Conservation (phyloP, 2,797 vertebrate genomes). For the Scolopax rusticola region DNA sequence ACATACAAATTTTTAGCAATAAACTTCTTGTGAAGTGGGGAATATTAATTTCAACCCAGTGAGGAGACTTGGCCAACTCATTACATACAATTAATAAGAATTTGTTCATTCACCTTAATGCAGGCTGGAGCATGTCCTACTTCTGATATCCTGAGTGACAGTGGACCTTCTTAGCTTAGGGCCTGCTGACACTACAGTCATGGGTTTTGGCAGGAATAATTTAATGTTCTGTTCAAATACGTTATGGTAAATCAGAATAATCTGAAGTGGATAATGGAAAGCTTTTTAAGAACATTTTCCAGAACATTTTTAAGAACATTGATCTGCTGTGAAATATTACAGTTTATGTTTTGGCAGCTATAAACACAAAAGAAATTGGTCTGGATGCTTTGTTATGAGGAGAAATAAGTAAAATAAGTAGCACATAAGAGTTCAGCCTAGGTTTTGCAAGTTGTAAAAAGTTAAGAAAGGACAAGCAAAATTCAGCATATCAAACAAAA, state of each 20-base stretch:
- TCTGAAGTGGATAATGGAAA: slow-evolving; percentile 22
- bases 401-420: not conserved
- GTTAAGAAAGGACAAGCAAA: not conserved
- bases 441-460: not conserved
- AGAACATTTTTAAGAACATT: not conserved
- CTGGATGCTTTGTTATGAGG: not conserved
- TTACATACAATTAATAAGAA: not conserved
- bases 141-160: slow-evolving; percentile 23
- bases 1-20: not conserved
- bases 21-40: not conserved
- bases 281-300: not conserved
- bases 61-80: not conserved
- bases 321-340: not conserved
- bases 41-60: not conserved
- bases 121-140: not conserved
- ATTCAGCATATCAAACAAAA: not conserved
- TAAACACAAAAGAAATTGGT: not conserved
- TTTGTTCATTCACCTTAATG: slow-evolving; percentile 34
- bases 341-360: slow-evolving; percentile 12
- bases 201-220: slow-evolving; percentile 22
- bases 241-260: slow-evolving; percentile 52
- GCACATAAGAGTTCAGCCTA: not conserved
- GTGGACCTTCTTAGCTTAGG: slow-evolving; percentile 10
- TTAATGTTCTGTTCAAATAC: slow-evolving; percentile 46
- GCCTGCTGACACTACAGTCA: not conserved